These are phyloP conservation scores for Phymorhynchus buccinoides DNA, from an alignment of 1,140 invertebrate species.

Conservation along the genomic window DNA sequence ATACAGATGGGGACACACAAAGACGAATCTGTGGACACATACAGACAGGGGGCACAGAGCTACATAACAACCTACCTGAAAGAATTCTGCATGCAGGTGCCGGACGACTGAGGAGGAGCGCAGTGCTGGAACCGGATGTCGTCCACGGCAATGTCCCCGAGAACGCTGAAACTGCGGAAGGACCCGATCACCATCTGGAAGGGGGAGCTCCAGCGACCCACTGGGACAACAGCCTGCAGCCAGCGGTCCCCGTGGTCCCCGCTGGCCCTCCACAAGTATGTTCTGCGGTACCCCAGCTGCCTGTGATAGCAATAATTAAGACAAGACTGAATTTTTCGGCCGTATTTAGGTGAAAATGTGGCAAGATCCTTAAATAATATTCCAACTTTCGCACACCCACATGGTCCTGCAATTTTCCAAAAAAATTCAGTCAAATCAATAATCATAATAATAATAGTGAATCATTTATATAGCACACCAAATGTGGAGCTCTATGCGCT, in stretches of 20 bases:
- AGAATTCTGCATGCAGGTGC: slow-evolving; percentile 50
- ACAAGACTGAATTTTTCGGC: too few species aligned
- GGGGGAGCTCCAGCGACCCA: slow-evolving; percentile 56
- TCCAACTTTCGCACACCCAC: too few species aligned
- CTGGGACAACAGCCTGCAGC: slow-evolving; percentile 56
- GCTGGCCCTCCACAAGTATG: slow-evolving; percentile 45
- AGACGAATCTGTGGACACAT: too few species aligned
- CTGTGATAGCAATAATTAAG: too few species aligned
- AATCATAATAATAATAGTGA: too few species aligned
- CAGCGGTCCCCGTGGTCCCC: slow-evolving; percentile 61
- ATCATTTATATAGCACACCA: too few species aligned
- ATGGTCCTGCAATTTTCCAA: slow-evolving; percentile 59
- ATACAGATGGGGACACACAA: too few species aligned
- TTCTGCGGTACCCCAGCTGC: slow-evolving; percentile 47
- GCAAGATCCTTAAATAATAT: too few species aligned
- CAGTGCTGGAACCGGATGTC: slow-evolving; percentile 78
- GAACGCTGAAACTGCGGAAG: slow-evolving; percentile 69
- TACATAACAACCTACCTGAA: slow-evolving; percentile 50
- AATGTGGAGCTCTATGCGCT: too few species aligned
- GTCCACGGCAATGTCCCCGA: slow-evolving; percentile 85
- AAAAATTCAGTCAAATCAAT: too few species aligned
- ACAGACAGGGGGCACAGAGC: too few species aligned
- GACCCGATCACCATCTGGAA: slow-evolving; percentile 65
- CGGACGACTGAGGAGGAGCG: slow-evolving; percentile 53
- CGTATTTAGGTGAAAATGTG: too few species aligned